These are phyloP conservation scores for Lutjanus erythropterus DNA, from an alignment of 2,113 vertebrate genomes.

Conservation along the genomic window DNA sequence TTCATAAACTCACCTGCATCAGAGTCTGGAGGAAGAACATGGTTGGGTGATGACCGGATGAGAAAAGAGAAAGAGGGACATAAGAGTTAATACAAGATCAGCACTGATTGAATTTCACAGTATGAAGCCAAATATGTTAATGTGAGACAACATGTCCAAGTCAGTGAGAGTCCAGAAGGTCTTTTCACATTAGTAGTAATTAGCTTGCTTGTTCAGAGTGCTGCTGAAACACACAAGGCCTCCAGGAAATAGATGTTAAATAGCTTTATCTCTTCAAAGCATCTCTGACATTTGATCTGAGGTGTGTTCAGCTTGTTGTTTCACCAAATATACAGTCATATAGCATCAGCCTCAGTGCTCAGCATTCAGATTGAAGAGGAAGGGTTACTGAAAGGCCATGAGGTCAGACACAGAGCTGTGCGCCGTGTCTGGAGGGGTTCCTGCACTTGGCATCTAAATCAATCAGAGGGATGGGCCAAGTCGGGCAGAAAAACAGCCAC, in stretches of 20 bases:
- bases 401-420: constrained; percentile 11
- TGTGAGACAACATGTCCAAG: background rate
- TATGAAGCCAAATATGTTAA: constrained; percentile 7
- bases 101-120: background rate
- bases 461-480: background rate
- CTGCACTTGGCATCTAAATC: constrained; percentile 17
- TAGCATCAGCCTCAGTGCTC: background rate
- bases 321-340: background rate
- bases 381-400: constrained; percentile 7
- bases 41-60: background rate
- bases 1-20: constrained; percentile 84
- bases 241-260: too few relatives aligned
- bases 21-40: constrained; percentile 74
- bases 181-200: too few relatives aligned
- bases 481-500: constrained; percentile 38
- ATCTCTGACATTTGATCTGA: background rate
- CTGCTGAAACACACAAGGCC: too few relatives aligned
- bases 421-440: constrained; percentile 32
- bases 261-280: background rate
- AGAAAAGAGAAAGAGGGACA: constrained; percentile 33
- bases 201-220: too few relatives aligned
- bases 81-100: constrained; percentile 8
- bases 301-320: background rate
- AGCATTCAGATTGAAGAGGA: background rate
- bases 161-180: background rate